Conservation (phyloP, 1,140 invertebrate species). For the Polypedilum pembai region DNA sequence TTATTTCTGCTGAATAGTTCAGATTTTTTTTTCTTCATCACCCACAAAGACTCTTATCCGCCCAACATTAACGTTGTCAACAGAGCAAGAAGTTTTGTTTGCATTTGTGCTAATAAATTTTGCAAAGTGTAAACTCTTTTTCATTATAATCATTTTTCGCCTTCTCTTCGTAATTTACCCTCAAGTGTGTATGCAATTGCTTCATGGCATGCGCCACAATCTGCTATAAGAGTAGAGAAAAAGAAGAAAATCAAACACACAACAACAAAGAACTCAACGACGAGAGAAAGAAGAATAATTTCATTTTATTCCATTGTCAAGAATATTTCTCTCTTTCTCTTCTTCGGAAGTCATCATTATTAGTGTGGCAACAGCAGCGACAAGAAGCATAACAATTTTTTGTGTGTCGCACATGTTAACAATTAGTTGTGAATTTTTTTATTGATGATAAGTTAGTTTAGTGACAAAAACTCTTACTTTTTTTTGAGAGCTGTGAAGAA, state of each 20-base stretch:
- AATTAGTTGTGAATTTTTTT: neutral
- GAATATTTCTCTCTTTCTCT: neutral
- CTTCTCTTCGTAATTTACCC: neutral
- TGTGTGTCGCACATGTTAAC: neutral
- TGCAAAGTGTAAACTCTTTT: conserved; percentile 15
- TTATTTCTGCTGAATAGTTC: neutral
- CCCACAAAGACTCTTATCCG: neutral
- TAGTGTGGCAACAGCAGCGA: conserved; percentile 5
- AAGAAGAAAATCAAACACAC: neutral
- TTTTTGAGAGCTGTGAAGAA: neutral
- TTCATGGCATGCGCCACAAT: conserved; percentile 4
- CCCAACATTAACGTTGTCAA: too few species aligned
- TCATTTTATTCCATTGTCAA: neutral
- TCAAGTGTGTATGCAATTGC: neutral
- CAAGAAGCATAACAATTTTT: neutral
- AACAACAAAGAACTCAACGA: too few species aligned
- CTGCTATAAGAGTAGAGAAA: neutral
- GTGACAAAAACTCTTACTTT: too few species aligned
- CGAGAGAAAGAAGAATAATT: neutral
- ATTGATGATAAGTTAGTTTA: too few species aligned
- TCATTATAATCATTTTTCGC: neutral
- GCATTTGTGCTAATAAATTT: conserved; percentile 14
- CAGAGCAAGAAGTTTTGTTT: neutral
- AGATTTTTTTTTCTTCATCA: neutral
- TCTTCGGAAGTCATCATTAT: neutral